These are phyloP conservation scores for Anorthoa munda DNA, from an alignment of 2,888 invertebrate species.

Conservation along the genomic window DNA sequence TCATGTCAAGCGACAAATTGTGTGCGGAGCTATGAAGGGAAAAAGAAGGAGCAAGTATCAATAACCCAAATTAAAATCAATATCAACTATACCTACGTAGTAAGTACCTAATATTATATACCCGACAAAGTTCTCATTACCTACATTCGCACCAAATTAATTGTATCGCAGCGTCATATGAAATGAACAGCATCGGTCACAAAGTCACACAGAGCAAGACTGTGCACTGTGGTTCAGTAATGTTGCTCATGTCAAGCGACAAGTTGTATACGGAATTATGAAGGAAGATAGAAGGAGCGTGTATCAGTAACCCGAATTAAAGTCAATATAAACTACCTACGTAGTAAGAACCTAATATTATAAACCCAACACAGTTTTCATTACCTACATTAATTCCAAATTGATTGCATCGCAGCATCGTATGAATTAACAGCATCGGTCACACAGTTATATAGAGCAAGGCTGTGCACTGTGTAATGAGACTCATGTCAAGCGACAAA, in stretches of 20 bases:
- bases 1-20: slow-evolving; percentile 68
- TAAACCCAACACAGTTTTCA: slow-evolving; percentile 20
- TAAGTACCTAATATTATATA: too few species aligned
- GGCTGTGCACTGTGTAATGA: slow-evolving; percentile 78
- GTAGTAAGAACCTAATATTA: too few species aligned
- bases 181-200: slow-evolving; percentile 46
- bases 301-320: too few species aligned
- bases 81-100: too few species aligned
- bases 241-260: slow-evolving; percentile 75
- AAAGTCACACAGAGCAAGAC: slow-evolving; percentile 28
- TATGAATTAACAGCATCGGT: slow-evolving; percentile 47
- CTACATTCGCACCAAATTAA: slow-evolving; percentile 49
- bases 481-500: slow-evolving; percentile 69
- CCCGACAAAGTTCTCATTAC: slow-evolving; percentile 43
- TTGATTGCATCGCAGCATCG: slow-evolving; percentile 27
- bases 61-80: too few species aligned
- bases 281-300: slow-evolving; percentile 25
- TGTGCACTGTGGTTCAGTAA: slow-evolving; percentile 77
- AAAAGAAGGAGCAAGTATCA: slow-evolving; percentile 1
- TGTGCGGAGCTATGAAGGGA: slow-evolving; percentile 44
- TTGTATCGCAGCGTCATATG: slow-evolving; percentile 33
- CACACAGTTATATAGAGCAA: slow-evolving; percentile 28
- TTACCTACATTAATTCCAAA: slow-evolving; percentile 53
- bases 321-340: too few species aligned
- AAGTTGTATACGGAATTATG: slow-evolving; percentile 52